A percentile compares a stretch with the other conserved stretches of the same genome.
Evolutionary conservation across 2,888 invertebrate species (phyloP).

Genomic region (Anoplius nigerrimus): DNA sequence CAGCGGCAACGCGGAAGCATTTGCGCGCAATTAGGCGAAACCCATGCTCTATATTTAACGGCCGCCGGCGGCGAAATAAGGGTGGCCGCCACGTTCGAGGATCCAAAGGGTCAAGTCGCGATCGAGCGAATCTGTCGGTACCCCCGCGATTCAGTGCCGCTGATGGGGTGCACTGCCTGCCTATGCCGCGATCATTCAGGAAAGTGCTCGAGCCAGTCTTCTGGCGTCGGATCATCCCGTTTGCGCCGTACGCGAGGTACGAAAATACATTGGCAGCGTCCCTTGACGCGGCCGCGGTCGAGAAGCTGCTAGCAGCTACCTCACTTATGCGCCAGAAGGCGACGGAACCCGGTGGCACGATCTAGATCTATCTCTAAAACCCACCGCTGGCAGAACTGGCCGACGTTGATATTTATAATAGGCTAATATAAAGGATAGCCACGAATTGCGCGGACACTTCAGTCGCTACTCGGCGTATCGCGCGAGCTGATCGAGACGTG

Average conservation of each 20-base stretch:
- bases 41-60: too few relatives aligned
- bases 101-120: not conserved
- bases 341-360: slow-evolving; percentile 37
- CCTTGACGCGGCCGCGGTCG: not conserved
- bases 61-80: too few relatives aligned
- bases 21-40: too few relatives aligned
- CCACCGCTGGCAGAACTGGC: slow-evolving; percentile 52
- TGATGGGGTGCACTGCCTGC: too few relatives aligned
- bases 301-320: slow-evolving; percentile 12
- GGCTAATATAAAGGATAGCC: slow-evolving; percentile 36
- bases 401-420: slow-evolving; percentile 58
- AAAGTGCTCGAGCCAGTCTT: slow-evolving; percentile 34
- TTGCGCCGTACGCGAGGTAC: slow-evolving; percentile 47
- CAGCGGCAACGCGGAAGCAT: too few relatives aligned
- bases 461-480: not conserved
- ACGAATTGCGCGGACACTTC: slow-evolving; percentile 23
- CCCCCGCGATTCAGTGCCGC: too few relatives aligned
- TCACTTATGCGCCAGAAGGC: slow-evolving; percentile 3
- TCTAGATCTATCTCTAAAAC: slow-evolving; percentile 61
- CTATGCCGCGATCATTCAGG: not conserved
- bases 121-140: not conserved
- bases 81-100: not conserved
- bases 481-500: not conserved
- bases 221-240: slow-evolving; percentile 54
- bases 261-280: slow-evolving; percentile 55